A percentile compares a stretch with the other conserved stretches of the same genome.
These are phyloP conservation scores for Netelia melanura DNA, from an alignment of 2,888 invertebrate species.

Conservation along the genomic window DNA sequence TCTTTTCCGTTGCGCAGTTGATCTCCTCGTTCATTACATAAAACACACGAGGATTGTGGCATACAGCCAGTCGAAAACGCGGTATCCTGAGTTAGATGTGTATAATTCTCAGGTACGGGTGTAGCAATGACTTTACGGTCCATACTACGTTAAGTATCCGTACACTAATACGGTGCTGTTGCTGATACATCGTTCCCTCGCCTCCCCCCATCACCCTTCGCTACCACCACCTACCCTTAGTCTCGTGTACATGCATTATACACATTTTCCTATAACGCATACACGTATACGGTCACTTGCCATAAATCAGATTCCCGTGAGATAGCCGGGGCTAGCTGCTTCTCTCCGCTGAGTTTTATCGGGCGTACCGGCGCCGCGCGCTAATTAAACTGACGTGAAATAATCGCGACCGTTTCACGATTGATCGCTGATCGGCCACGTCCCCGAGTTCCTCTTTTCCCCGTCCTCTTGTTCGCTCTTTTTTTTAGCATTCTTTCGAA, in stretches of 20 bases:
- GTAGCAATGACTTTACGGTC: constrained; percentile 40
- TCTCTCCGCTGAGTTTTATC: constrained; percentile 83
- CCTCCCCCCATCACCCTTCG: background rate
- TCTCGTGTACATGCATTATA: background rate
- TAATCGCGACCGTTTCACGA: constrained; percentile 83
- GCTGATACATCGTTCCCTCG: constrained; percentile 16
- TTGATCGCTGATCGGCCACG: constrained; percentile 84
- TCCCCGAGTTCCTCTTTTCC: constrained; percentile 68
- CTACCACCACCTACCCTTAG: background rate
- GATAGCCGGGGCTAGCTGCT: constrained; percentile 82
- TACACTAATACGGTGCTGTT: constrained; percentile 37
- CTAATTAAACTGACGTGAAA: constrained; percentile 85
- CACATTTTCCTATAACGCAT: constrained; percentile 38
- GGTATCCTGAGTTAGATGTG: constrained; percentile 30
- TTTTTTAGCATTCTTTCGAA: constrained; percentile 1
- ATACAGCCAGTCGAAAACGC: constrained; percentile 40
- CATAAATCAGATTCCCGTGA: constrained; percentile 84
- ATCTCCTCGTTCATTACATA: constrained; percentile 3
- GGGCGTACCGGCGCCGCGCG: constrained; percentile 82
- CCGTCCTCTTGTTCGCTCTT: constrained; percentile 35
- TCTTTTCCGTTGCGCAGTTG: background rate
- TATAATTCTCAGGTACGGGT: constrained; percentile 41
- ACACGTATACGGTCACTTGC: constrained; percentile 76
- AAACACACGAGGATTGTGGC: constrained; percentile 10
- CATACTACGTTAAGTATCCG: constrained; percentile 19